A percentile compares a stretch with the other conserved stretches of the same genome.
These are phyloP conservation scores for Coelopa frigida DNA, from an alignment of 1,140 invertebrate genomes.

Conservation along the genomic window DNA sequence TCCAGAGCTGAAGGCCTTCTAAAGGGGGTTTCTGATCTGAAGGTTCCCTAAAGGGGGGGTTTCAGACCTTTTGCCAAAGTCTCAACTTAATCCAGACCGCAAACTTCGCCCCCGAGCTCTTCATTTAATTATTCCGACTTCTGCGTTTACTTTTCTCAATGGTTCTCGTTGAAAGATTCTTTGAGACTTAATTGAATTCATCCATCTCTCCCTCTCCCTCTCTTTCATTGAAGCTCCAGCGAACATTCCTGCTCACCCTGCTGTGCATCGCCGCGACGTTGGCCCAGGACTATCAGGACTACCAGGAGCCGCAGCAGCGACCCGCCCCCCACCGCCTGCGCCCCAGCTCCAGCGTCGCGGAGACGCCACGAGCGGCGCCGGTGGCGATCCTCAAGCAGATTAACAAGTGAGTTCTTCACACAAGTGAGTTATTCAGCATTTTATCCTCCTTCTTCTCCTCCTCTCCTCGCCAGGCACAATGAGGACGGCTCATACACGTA, in stretches of 20 bases:
- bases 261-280: constrained; percentile 35
- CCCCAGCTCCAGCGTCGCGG: constrained; percentile 46
- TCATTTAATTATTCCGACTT: no score
- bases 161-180: no score
- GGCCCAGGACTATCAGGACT: constrained; percentile 58
- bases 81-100: no score
- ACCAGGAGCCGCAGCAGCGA: constrained; percentile 48
- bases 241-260: constrained; percentile 25
- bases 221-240: constrained; percentile 22
- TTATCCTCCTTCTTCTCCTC: neutral
- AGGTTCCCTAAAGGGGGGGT: no score
- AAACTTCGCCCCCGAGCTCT: no score
- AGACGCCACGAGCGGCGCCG: constrained; percentile 53
- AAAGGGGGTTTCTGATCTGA: no score
- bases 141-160: no score
- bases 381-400: constrained; percentile 79
- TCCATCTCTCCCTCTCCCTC: no score
- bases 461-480: constrained; percentile 74
- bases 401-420: constrained; percentile 52
- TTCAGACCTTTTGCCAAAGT: no score
- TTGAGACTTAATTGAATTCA: no score
- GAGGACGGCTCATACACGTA: constrained; percentile 83
- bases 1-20: no score
- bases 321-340: constrained; percentile 47
- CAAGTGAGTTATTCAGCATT: neutral